Conservation (phyloP, 2,888 invertebrate genomes). For the Tetragonisca angustula region DNA sequence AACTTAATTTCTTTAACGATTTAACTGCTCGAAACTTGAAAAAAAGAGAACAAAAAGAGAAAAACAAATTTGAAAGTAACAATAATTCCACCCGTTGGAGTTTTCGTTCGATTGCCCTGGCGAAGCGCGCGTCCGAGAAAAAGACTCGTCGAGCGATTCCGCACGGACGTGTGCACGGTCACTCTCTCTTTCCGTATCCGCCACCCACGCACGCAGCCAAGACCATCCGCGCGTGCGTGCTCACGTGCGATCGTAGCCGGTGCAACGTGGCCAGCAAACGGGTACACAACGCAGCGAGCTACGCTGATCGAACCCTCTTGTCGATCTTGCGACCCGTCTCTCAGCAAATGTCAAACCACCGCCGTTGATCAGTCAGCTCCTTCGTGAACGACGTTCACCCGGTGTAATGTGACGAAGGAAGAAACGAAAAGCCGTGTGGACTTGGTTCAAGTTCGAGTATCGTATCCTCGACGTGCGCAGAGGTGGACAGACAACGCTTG, state of each 20-base stretch:
- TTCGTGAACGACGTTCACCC: neutral
- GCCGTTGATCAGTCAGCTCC: neutral
- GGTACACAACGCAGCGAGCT: slow-evolving; percentile 14
- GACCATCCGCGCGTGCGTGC: slow-evolving; percentile 66
- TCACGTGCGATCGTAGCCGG: slow-evolving; percentile 61
- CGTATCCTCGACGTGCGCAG: neutral
- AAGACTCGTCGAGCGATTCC: slow-evolving; percentile 2
- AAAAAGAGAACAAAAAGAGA: too few relatives aligned
- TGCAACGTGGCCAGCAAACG: slow-evolving; percentile 62
- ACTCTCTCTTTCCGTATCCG: slow-evolving; percentile 61
- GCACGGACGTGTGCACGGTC: slow-evolving; percentile 45
- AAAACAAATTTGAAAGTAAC: neutral
- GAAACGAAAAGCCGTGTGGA: neutral
- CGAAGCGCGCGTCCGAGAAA: neutral
- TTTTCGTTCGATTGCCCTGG: neutral
- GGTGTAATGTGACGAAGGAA: slow-evolving; percentile 50
- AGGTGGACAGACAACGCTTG: neutral
- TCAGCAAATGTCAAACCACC: neutral
- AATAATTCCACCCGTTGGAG: neutral
- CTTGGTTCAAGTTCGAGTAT: neutral
- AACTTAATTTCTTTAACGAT: neutral
- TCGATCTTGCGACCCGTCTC: neutral
- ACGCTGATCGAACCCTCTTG: neutral
- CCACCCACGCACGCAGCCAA: slow-evolving; percentile 49
- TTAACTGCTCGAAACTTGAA: too few relatives aligned